Evolutionary conservation across 2,113 vertebrate species (phyloP).

Genomic region (Podocnemis expansa): DNA sequence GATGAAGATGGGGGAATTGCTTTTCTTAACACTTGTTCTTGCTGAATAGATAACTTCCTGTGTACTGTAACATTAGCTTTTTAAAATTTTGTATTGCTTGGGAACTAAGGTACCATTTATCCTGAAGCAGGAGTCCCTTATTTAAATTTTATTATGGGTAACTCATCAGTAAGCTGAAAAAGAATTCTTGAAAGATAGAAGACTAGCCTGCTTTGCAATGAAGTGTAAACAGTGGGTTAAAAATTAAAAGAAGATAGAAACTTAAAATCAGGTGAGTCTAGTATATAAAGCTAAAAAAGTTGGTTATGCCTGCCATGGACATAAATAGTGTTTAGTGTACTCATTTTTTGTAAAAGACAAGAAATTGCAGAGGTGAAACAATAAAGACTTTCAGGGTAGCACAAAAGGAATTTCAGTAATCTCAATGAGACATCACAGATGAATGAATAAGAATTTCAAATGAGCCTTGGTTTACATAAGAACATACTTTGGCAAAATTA

Average conservation of each 20-base stretch:
- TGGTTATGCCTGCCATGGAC: background rate
- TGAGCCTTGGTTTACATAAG: conserved; percentile 52
- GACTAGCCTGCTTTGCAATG: background rate
- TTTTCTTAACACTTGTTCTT: background rate
- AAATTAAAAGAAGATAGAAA: background rate
- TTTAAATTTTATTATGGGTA: background rate
- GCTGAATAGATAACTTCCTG: background rate
- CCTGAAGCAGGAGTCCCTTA: background rate
- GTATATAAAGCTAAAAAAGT: background rate
- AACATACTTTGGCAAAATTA: conserved; percentile 38
- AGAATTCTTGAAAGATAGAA: background rate
- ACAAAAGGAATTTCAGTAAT: conserved; percentile 20
- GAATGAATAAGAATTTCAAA: conserved; percentile 57
- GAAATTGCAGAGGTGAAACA: background rate
- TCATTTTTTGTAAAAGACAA: background rate
- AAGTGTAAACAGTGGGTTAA: background rate
- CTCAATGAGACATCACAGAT: background rate
- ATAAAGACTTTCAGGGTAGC: background rate
- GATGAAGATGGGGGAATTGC: background rate
- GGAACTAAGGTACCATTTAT: background rate
- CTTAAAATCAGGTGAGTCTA: accelerated
- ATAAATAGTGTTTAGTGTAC: accelerated
- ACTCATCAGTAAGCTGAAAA: background rate
- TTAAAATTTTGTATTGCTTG: background rate
- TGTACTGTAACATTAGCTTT: background rate